Base-by-base conservation (phyloP, 2,888 invertebrate genomes). In the Cryptus viduatorius region DNA sequence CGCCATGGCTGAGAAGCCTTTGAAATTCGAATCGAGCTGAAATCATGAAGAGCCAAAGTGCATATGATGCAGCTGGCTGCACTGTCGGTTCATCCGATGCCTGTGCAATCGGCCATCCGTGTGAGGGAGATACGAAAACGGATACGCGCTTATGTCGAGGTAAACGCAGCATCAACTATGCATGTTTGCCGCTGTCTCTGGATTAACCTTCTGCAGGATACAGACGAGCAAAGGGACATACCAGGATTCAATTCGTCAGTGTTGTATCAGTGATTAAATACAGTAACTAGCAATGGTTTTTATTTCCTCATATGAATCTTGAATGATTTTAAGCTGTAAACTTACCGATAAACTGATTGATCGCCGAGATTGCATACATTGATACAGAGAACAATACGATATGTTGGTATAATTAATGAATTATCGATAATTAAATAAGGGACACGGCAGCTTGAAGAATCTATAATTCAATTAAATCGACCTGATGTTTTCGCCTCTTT, bases 361-460 rank as follows among this genome's bases (percentile, higher is more conserved):
- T 37, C 37, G 37, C 37, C 37, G 0, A 7, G 37, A 37, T 37
- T 37, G 37, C 37, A 8, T n/a, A 48, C n/a, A 12, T n/a, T 4
- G 7, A 37, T 37, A 8, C 37, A 37, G 37, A 31, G 61, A 61
- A 7, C 61, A 1, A 61, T 31, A 48, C 64, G 8, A 65, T 59
- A 46, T 12, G 46, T 59, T 48, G 24, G 59, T 56, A 68, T 50
- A 37, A 37, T 42, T 73, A 19, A 78, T 73, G 31, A 79, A 68
- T 61, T 59, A 80, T 80, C 68, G 16, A 46, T 61, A 24, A 31
- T n/a, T 24, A 37, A 77, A 71, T 82, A 61, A 76, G 76, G 4
- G 14, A 14, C n/a, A 61, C 14, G 29, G 12, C 14, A 24, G 61
- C 56, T 24, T 29, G 37, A n/a, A 37, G 37, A n/a, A 37, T 37